Evolutionary conservation across 2,113 vertebrate genomes (phyloP).

Genomic region (Tupaia tana): DNA sequence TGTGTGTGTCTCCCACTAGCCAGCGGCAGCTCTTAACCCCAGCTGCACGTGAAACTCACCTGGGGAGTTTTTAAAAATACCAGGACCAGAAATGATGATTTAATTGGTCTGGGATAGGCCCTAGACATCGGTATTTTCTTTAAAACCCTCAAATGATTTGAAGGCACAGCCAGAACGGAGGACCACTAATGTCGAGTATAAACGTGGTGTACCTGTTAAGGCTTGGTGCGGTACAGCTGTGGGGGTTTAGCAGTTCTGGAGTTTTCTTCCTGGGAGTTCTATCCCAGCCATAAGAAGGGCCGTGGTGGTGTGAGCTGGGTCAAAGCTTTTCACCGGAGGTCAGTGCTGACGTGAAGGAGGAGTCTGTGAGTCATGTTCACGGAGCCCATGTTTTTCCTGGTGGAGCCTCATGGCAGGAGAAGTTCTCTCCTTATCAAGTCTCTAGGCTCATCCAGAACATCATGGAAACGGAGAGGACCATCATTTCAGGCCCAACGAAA

Average conservation of each 20-base stretch:
- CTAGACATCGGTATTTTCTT: constrained; percentile 37
- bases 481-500: neutral
- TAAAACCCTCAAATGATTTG: neutral
- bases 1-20: neutral
- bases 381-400: neutral
- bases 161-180: neutral
- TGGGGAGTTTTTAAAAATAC: constrained; percentile 37
- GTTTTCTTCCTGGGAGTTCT: neutral
- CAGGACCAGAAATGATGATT: neutral
- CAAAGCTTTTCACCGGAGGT: neutral
- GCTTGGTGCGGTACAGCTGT: neutral
- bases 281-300: neutral
- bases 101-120: constrained; percentile 29
- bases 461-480: neutral
- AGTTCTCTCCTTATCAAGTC: neutral
- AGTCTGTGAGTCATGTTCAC: neutral
- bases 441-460: neutral
- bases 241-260: too few relatives aligned
- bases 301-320: neutral
- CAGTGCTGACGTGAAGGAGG: neutral
- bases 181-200: neutral
- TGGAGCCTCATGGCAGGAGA: neutral
- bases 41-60: neutral
- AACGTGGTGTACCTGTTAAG: neutral
- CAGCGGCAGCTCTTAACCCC: neutral